A percentile compares a stretch with the other conserved stretches of the same genome.
Evolutionary conservation across 1,140 invertebrate genomes (phyloP).

Genomic region (Dryas iulia): DNA sequence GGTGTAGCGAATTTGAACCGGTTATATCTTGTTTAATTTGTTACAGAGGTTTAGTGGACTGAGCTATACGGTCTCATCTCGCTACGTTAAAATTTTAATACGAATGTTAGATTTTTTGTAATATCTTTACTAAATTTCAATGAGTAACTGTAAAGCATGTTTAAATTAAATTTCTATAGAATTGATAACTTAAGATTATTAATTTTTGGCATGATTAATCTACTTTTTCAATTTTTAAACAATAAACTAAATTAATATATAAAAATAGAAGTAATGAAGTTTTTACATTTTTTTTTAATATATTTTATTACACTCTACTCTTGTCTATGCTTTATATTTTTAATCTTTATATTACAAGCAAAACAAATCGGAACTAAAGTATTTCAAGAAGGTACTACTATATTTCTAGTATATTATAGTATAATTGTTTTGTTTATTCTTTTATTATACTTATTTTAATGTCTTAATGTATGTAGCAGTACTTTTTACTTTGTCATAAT

Average conservation of each 20-base stretch:
- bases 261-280: background rate
- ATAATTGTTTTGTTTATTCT: no score
- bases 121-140: no score
- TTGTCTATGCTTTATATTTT: slow-evolving; percentile 13
- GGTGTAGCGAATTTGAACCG: no score
- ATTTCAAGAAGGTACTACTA: slow-evolving; percentile 67
- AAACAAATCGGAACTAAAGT: slow-evolving; percentile 68
- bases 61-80: no score
- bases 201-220: background rate
- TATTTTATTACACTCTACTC: background rate
- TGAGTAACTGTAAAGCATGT: background rate
- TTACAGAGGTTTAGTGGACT: no score
- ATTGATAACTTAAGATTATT: background rate
- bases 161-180: background rate
- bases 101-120: no score
- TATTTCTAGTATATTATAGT: background rate
- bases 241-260: no score
- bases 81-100: no score
- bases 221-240: background rate
- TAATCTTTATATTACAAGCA: slow-evolving; percentile 59
- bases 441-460: no score
- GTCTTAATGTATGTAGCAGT: no score
- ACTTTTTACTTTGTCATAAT: no score
- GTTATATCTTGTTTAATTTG: no score
- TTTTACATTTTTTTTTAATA: background rate